A percentile compares a stretch with the other conserved stretches of the same genome.
Evolutionary conservation across 2,113 vertebrate genomes (phyloP).

Genomic region (Calidris pugnax): DNA sequence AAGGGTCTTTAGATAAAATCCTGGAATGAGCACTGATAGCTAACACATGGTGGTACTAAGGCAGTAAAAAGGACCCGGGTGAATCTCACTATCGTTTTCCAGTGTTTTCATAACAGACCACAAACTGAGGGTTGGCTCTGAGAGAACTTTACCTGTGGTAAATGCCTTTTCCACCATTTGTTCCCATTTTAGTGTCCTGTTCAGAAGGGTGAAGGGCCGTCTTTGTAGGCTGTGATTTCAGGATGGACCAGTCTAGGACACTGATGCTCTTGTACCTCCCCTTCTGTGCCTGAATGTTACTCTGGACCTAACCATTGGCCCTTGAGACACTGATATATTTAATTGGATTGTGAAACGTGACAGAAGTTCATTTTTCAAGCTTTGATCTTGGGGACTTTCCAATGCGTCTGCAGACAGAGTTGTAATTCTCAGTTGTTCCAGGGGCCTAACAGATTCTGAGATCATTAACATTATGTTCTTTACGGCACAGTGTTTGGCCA

Average conservation of each 20-base stretch:
- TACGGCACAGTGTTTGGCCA: not conserved
- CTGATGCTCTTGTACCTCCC: not conserved
- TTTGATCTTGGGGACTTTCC: constrained; percentile 45
- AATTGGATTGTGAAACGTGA: constrained; percentile 26
- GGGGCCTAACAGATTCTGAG: constrained; percentile 17
- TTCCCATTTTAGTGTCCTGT: not conserved
- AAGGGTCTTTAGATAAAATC: not conserved
- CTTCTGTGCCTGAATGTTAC: not conserved
- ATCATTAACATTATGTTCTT: constrained; percentile 59
- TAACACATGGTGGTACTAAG: not conserved
- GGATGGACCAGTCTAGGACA: not conserved
- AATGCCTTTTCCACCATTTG: not conserved
- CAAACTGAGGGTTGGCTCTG: not conserved
- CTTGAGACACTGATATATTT: constrained; percentile 5
- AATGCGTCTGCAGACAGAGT: not conserved
- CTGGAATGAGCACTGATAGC: not conserved
- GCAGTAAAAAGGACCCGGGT: not conserved
- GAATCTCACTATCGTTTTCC: not conserved
- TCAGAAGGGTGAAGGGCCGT: not conserved
- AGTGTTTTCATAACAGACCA: not conserved
- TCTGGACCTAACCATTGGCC: not conserved
- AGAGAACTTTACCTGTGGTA: not conserved
- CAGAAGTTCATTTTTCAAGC: constrained; percentile 24
- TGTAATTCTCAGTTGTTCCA: constrained; percentile 49
- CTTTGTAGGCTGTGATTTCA: not conserved